Conservation (phyloP, 2,888 invertebrate genomes). For the Endotricha flammealis region DNA sequence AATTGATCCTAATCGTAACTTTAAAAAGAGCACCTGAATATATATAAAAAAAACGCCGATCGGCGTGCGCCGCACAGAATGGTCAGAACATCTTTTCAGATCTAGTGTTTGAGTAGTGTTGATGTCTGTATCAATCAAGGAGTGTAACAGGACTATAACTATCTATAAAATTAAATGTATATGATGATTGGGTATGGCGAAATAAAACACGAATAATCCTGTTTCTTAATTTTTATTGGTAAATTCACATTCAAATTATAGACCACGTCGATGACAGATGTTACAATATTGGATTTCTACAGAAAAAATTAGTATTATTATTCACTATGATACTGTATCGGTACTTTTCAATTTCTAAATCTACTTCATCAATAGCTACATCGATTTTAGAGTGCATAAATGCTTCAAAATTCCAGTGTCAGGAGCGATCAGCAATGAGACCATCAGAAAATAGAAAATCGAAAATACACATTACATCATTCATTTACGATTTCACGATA, state of each 20-base stretch:
- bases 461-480: conserved; percentile 61
- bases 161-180: not conserved
- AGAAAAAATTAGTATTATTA: conserved; percentile 66
- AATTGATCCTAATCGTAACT: too few species aligned
- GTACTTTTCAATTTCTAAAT: conserved; percentile 70
- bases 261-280: conserved; percentile 73
- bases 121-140: too few species aligned
- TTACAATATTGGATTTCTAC: conserved; percentile 67
- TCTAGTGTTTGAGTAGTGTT: too few species aligned
- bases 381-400: conserved; percentile 69
- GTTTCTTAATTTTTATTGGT: conserved; percentile 75
- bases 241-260: conserved; percentile 78
- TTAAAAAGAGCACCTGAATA: too few species aligned
- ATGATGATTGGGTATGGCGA: conserved; percentile 3
- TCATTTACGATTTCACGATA: conserved; percentile 66
- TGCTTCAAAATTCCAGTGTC: conserved; percentile 67
- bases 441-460: conserved; percentile 59
- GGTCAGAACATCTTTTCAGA: too few species aligned
- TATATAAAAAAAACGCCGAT: too few species aligned
- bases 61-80: too few species aligned
- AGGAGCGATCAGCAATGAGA: conserved; percentile 54
- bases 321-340: conserved; percentile 72
- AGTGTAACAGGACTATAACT: not conserved
- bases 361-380: conserved; percentile 67
- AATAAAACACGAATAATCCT: conserved; percentile 30